Evolutionary conservation across 2,113 vertebrate genomes (phyloP).

Genomic region (Glaucidium brasilianum): DNA sequence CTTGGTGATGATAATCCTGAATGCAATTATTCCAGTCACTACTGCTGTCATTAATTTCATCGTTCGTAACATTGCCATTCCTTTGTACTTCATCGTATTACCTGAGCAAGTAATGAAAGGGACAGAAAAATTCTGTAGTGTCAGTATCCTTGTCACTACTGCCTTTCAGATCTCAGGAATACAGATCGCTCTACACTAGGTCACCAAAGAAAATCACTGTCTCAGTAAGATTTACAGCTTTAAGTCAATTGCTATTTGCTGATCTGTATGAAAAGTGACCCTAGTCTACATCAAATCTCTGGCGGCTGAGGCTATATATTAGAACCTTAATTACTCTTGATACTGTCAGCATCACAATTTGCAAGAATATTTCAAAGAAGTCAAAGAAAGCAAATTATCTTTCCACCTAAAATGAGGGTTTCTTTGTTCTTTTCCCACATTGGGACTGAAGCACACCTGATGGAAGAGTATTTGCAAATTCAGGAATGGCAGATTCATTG

Average conservation of each 20-base stretch:
- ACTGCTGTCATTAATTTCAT: not conserved
- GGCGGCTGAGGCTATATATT: not conserved
- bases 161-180: not conserved
- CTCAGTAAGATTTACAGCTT: not conserved
- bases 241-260: not conserved
- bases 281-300: not conserved
- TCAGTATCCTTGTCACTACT: not conserved
- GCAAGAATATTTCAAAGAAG: not conserved
- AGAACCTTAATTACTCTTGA: not conserved
- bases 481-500: not conserved
- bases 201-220: not conserved
- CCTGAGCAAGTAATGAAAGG: not conserved
- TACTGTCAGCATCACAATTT: not conserved
- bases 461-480: not conserved
- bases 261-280: not conserved
- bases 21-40: not conserved
- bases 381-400: not conserved
- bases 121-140: not conserved
- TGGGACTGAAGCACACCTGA: not conserved
- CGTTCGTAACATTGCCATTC: not conserved
- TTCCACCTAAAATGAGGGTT: not conserved
- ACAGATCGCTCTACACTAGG: not conserved
- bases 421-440: not conserved
- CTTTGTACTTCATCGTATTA: not conserved
- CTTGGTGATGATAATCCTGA: not conserved